phyloP scores from a whole-genome alignment of 2,113 vertebrate genomes.

The Rhizomys pruinosus region DNA sequence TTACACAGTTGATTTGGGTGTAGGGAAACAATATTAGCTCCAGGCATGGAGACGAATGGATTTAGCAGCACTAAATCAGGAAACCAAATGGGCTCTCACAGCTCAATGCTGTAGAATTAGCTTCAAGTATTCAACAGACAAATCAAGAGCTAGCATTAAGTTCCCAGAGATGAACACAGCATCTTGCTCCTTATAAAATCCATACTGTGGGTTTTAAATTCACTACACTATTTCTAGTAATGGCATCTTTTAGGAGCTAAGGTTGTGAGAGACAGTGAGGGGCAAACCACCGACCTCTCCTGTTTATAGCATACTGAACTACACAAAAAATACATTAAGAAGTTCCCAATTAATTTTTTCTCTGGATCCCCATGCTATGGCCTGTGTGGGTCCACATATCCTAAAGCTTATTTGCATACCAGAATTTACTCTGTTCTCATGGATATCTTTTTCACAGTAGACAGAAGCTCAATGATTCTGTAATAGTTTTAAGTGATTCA shows the following conservation, averaged over 20 bases:
- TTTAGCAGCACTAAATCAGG: conserved; percentile 62
- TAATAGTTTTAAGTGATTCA: neutral
- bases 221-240: conserved; percentile 43
- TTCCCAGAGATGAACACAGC: conserved; percentile 1
- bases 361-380: neutral
- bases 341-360: neutral
- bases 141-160: conserved; percentile 52
- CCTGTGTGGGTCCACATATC: neutral
- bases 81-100: conserved; percentile 59
- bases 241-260: conserved; percentile 34
- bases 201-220: conserved; percentile 43
- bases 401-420: neutral
- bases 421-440: neutral
- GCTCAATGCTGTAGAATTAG: conserved; percentile 45
- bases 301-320: neutral
- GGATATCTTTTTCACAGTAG: neutral
- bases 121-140: conserved; percentile 44
- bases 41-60: conserved; percentile 48
- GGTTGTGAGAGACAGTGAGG: neutral
- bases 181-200: conserved; percentile 64
- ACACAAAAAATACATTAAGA: conserved; percentile 21
- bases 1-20: neutral
- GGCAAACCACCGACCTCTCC: neutral
- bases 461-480: neutral
- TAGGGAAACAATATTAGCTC: conserved; percentile 53